Conservation (phyloP, 2,797 vertebrate genomes). For the Oophaga sylvatica region DNA sequence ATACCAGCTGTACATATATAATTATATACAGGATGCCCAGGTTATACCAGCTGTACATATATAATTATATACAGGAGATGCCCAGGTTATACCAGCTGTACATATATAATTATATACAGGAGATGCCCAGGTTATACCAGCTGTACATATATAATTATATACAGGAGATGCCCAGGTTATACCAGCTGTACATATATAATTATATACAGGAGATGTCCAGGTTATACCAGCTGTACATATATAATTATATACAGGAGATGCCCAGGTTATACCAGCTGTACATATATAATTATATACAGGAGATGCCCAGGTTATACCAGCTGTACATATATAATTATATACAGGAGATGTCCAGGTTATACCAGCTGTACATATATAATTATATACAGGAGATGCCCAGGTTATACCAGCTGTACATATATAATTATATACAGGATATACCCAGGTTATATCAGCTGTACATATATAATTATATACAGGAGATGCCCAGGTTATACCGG, state of each 20-base stretch:
- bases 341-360: background rate
- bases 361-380: background rate
- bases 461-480: background rate
- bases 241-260: background rate
- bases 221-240: background rate
- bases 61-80: background rate
- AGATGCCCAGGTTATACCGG: too few species aligned
- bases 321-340: background rate
- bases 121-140: too few species aligned
- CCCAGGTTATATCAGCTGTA: background rate
- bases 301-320: too few species aligned
- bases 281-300: background rate
- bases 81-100: background rate
- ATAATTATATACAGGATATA: background rate
- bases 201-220: background rate
- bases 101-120: background rate
- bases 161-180: background rate
- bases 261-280: background rate
- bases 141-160: background rate
- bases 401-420: background rate
- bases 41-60: background rate
- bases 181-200: background rate
- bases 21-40: background rate
- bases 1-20: background rate
- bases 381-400: background rate